Evolutionary conservation across 2,888 invertebrate species (phyloP), one percentile per base, ranked within the genome.

Genomic region (Ashinkailepas kermadecensis): DNA sequence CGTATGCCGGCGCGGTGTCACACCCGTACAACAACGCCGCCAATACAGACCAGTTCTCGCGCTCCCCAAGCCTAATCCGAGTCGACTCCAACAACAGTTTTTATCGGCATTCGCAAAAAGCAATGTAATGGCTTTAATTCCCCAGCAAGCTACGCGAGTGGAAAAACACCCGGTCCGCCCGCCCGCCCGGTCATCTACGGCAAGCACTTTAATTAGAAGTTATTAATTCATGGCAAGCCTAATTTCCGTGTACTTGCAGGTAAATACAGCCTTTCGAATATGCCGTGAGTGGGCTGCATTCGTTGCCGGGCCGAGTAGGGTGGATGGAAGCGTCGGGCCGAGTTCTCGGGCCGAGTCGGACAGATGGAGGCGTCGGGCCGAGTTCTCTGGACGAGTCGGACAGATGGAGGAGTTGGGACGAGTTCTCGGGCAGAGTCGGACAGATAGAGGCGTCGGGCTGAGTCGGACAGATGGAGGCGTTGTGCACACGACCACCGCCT

Each of bases 51-150:
- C 39, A 39, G 39, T 39, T 1, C 39, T 39, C 39, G 39, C 39
- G 39, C 39, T 39, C 39, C 39, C 39, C 39, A 1, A 39, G 15
- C 6, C 15, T 74, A 74, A 74, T 74, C 4, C 54, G 18, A 74
- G 54, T 74, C 56, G 74, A 74, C 74, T 54, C 10, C 12, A 56
- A 56, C 70, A n/a, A 7, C 21, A 3, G 21, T 74, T 74, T 74
- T 74, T 74, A 21, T 18, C 74, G 56, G 54, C 56, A 21, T 12
- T 56, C 0, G 74, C 74, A 74, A 74, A 74, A 74, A 74, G 54
- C 74, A 74, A 21, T 21, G 23, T 74, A 74, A 74, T 74, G 56
- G 74, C 74, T 74, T 74, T 74, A 74, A 74, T 74, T 56, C 56
- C 54, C 54, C 74, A 56, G 56, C 54, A 56, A 56, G 74, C 11